Conservation (phyloP, 1,140 invertebrate genomes). For the Tribolium castaneum region DNA sequence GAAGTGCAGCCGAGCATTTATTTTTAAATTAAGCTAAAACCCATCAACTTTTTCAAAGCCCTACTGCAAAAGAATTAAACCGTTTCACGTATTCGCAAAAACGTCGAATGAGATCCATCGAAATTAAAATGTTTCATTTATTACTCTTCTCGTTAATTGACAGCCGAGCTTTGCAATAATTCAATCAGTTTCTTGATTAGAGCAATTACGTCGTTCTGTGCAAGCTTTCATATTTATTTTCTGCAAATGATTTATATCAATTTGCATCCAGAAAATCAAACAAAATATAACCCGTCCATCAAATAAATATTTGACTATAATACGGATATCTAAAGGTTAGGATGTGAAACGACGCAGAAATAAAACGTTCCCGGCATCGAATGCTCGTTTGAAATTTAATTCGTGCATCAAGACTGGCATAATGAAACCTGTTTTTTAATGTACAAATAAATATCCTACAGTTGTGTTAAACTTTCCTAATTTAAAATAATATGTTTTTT, state of each 20-base stretch:
- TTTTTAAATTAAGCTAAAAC: neutral
- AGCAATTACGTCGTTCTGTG: neutral
- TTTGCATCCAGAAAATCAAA: neutral
- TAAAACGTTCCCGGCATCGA: too few species aligned
- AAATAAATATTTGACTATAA: too few species aligned
- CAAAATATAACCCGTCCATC: neutral
- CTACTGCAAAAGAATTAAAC: neutral
- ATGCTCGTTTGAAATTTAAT: too few species aligned
- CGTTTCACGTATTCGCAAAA: neutral
- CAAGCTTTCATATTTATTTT: constrained; percentile 3
- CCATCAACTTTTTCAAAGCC: neutral
- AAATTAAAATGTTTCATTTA: constrained; percentile 15
- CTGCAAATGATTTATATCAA: neutral
- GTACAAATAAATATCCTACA: too few species aligned
- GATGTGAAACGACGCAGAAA: too few species aligned
- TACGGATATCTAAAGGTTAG: too few species aligned
- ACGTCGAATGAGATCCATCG: neutral
- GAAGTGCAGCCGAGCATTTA: too few species aligned
- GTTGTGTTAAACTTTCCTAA: too few species aligned
- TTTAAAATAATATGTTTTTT: too few species aligned
- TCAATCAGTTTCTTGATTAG: constrained; percentile 27
- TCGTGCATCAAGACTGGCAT: too few species aligned
- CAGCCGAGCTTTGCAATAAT: constrained; percentile 11
- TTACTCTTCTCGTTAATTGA: constrained; percentile 16
- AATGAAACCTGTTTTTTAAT: too few species aligned